Base-by-base conservation (phyloP, 2,797 vertebrate species). In the Fistularia commersonii region DNA sequence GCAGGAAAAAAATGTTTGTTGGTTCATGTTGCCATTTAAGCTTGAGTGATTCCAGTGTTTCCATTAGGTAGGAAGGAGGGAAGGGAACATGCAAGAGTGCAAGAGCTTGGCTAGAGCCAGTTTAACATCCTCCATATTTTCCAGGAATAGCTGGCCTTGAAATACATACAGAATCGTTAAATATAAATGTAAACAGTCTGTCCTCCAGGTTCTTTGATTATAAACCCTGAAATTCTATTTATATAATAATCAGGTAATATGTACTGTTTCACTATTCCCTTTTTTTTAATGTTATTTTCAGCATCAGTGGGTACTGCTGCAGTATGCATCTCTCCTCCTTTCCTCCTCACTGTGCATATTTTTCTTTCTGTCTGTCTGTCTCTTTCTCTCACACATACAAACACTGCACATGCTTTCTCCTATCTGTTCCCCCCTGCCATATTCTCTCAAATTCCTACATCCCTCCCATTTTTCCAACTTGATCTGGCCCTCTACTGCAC, bases 291-390 rank as follows among this genome's bases (percentile, higher is more conserved):
- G 76, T 81, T 75, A 74, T 82, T 82, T 85, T 84, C 69, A 73
- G 82, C 83, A 80, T 86, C 79, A 75, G 82, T 86, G 79, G 81
- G 78, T 67, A 68, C 86, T 85, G 76, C 79, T 79, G 82, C 72
- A 76, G 72, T 70, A 57, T 80, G 65, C 61, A 15, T 40, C 37
- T 74, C 78, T 53, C 76, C 76, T 77, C 64, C 55, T 79, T 79
- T 74, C 51, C 50, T 74, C 51, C 54, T 43, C 38, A 7, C 69
- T 64, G 45, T 76, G 45, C 59, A 70, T 31, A 9, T 23, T 32
- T 64, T 51, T 67, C 49, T 45, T 51, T 54, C 48, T 51, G 32
- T 41, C 45, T 49, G 51, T 40, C 47, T 45, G 48, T 23, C 35
- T 44, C 43, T 48, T 41, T 45, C 51, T 43, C 54, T 13, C 41